Percentiles rank a stretch among this genome's conserved stretches.
Conservation (phyloP, 1,140 invertebrate genomes). For the Chironomus tepperi region DNA sequence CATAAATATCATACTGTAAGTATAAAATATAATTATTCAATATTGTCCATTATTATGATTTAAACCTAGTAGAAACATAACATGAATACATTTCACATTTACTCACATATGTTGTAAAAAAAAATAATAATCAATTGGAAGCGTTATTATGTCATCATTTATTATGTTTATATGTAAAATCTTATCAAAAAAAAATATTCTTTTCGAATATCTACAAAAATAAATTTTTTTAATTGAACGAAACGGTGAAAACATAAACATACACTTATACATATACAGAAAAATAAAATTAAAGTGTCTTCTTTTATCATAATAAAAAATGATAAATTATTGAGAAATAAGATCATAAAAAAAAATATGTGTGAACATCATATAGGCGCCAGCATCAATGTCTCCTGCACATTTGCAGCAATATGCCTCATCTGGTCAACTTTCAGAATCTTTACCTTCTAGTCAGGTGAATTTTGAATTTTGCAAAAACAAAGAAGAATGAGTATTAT, state of each 20-base stretch:
- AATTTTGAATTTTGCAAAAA: background rate
- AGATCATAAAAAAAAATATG: slow-evolving; percentile 17
- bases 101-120: background rate
- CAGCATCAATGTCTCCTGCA: slow-evolving; percentile 78
- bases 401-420: slow-evolving; percentile 69
- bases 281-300: no score
- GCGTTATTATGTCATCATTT: background rate
- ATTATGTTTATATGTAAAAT: slow-evolving; percentile 11
- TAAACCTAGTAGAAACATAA: background rate
- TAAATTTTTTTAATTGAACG: background rate
- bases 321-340: background rate
- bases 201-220: background rate
- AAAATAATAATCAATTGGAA: background rate
- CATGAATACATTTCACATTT: background rate
- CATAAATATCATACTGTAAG: slow-evolving; percentile 47
- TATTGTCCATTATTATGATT: background rate
- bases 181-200: background rate
- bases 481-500: background rate
- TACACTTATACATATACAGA: background rate
- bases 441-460: slow-evolving; percentile 71
- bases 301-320: background rate
- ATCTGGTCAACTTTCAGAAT: slow-evolving; percentile 60
- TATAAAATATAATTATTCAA: background rate
- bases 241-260: background rate
- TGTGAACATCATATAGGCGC: slow-evolving; percentile 52